Evolutionary conservation across 2,797 vertebrate genomes (phyloP), one percentile per base, ranked within the genome.

Genomic region (Cirrhinus molitorella): DNA sequence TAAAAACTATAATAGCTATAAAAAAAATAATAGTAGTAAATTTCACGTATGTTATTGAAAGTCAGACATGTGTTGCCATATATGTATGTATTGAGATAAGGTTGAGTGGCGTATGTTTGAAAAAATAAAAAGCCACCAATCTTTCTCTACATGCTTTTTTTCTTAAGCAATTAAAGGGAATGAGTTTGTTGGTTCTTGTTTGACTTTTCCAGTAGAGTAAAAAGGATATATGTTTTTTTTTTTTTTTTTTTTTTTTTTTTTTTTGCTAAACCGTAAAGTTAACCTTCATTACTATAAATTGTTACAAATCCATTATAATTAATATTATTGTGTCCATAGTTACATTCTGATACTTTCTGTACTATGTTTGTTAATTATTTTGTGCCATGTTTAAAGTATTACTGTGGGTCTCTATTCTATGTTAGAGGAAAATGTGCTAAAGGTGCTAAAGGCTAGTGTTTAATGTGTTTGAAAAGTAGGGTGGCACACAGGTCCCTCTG

Each of bases 401-500:
- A n/a, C 47, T 28, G 14, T 43, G 37, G 10, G 16, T 3, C 23
- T 31, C 16, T 79, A 74, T 85, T 87, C 51, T 74, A 53, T 34
- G 37, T 70, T 70, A 81, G 34, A 68, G 9, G 40, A 67, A 68
- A 80, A 85, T 86, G 66, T 78, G 71, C 83, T 80, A 73, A 63
- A 85, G 31, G 34, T 77, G 78, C 72, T 61, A 73, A 84, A 81
- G 51, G 68, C 40, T 85, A 63, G 40, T 67, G 21, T 82, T 78
- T 63, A 45, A 74, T 74, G 70, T 66, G 70, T 74, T 45, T 71
- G 16, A 74, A 81, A 67, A 59, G 49, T 53, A 59, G 23, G 21
- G 63, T 75, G 84, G 45, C 79, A 81, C 78, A 49, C 31, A 61
- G 77, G 71, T 73, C 83, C 68, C 78, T 85, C 77, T 85, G 83